These are phyloP conservation scores for Acronicta psi DNA, from an alignment of 2,888 invertebrate genomes.

Conservation along the genomic window DNA sequence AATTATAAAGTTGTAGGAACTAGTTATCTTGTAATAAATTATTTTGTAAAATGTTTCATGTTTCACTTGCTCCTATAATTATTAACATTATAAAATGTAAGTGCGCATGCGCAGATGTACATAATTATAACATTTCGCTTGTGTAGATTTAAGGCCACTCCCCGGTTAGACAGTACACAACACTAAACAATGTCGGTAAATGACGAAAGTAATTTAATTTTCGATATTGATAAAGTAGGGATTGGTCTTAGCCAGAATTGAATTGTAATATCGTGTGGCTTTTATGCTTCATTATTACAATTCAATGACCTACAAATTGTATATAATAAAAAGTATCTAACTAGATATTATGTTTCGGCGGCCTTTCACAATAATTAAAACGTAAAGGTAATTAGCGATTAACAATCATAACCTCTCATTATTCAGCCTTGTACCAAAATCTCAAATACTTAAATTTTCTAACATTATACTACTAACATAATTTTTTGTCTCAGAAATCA, in stretches of 20 bases:
- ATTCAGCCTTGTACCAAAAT: slow-evolving; percentile 65
- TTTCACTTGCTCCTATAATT: slow-evolving; percentile 47
- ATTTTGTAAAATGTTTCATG: slow-evolving; percentile 58
- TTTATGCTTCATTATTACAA: slow-evolving; percentile 10
- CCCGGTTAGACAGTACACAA: background rate
- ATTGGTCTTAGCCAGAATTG: slow-evolving; percentile 10
- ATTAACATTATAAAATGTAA: slow-evolving; percentile 16
- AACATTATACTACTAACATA: slow-evolving; percentile 39
- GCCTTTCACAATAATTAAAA: slow-evolving; percentile 26
- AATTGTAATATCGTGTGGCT: slow-evolving; percentile 12
- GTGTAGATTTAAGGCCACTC: slow-evolving; percentile 13
- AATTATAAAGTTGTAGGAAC: slow-evolving; percentile 69
- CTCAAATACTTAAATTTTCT: slow-evolving; percentile 39
- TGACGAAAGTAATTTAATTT: background rate
- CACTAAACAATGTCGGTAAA: no score
- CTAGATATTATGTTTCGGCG: slow-evolving; percentile 32
- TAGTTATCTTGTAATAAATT: slow-evolving; percentile 76
- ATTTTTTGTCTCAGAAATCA: slow-evolving; percentile 36
- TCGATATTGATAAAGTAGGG: background rate
- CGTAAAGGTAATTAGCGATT: slow-evolving; percentile 26
- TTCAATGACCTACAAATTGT: slow-evolving; percentile 7
- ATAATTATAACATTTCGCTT: background rate
- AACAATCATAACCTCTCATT: slow-evolving; percentile 57
- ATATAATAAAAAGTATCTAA: slow-evolving; percentile 9
- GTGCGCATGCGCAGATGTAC: background rate